Base-by-base conservation (phyloP, 2,888 invertebrate species). In the Chaetogeoica ovagalla region DNA sequence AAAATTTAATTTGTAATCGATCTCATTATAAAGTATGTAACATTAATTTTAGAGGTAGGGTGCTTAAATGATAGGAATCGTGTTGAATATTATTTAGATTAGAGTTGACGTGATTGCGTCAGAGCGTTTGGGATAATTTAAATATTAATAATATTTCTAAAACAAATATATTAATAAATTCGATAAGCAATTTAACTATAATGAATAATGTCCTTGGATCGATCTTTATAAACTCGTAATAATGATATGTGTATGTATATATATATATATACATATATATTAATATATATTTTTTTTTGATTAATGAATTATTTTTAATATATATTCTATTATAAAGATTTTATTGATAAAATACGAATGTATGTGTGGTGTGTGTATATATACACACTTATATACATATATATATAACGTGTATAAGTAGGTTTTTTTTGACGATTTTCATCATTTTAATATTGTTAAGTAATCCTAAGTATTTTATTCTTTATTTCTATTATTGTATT, bases 291-390 rank as follows among this genome's bases (percentile, higher is more conserved):
- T 30, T 55, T 79, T 79, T 79, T 79, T 79, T 55, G 63, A 70
- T 79, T 79, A 69, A 79, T 79, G 70, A 79, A 70, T 79, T 79
- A 79, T 79, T 79, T 79, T 79, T 79, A 79, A 52, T 70, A 79
- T 79, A 70, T 79, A 79, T 79, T 79, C 77, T 79, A 79, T 79
- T 79, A 39, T 79, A 70, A 55, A 77, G 70, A 70, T 79, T 79
- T 79, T 70, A 70, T 79, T 71, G 39, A 55, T 79, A 63, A 39
- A 21, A 69, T n/a, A 66, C 52, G 52, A 21, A 59, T 59, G 9
- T 59, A 9, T 59, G 11, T 21, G 6, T 59, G 43, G 6, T 59
- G 43, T 19, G 23, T 43, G 6, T 57, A 70, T 39, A 63, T 65
- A 73, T 52, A 30, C 30, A 37, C 13, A 52, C 13, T 59, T 52